These are phyloP conservation scores for Magallana gigas DNA, from an alignment of 1,140 invertebrate species.

Conservation along the genomic window DNA sequence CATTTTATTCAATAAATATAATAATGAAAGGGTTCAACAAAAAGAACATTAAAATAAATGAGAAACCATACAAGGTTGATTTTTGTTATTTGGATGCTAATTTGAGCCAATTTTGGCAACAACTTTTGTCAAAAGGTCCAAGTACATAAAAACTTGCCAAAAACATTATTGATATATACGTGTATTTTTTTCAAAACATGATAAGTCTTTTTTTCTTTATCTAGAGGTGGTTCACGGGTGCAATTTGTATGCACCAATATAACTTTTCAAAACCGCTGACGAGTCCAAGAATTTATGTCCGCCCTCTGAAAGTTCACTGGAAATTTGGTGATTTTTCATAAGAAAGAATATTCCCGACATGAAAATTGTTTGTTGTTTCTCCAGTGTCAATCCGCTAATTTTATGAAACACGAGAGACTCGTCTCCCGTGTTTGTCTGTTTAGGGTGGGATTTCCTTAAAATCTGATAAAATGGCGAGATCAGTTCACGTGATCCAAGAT, in stretches of 20 bases:
- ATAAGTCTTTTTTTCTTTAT: too few relatives aligned
- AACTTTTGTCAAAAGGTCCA: too few relatives aligned
- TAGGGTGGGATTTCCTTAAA: not conserved
- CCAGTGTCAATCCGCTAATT: not conserved
- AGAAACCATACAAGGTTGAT: too few relatives aligned
- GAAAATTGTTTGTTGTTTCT: conserved; percentile 24
- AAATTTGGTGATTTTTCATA: not conserved
- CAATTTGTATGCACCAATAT: not conserved
- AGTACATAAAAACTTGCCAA: too few relatives aligned
- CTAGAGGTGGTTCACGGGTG: not conserved
- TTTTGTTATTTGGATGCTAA: too few relatives aligned
- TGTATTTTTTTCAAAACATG: too few relatives aligned
- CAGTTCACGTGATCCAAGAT: not conserved
- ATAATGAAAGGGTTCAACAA: too few relatives aligned
- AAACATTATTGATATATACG: too few relatives aligned
- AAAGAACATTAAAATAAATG: too few relatives aligned
- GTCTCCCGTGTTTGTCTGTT: not conserved
- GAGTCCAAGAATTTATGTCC: not conserved
- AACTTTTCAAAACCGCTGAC: not conserved
- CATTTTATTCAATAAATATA: too few relatives aligned
- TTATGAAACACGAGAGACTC: not conserved
- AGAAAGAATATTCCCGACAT: not conserved
- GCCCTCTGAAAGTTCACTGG: not conserved
- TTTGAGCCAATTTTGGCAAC: too few relatives aligned
- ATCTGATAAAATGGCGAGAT: not conserved